phyloP scores from a whole-genome alignment of 1,140 invertebrate species.

The Nylanderia fulva region DNA sequence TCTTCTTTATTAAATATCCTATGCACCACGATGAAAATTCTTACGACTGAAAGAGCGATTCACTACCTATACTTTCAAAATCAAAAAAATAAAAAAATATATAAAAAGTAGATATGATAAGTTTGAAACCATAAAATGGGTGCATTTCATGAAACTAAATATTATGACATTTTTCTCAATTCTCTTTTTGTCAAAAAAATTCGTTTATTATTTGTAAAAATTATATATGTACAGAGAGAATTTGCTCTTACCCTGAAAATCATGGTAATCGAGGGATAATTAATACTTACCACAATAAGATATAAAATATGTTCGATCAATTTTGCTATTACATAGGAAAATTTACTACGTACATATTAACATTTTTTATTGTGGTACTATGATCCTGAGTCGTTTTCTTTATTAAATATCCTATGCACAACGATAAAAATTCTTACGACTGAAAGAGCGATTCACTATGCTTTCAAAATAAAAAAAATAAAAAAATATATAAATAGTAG shows the following conservation, averaged over 20 bases:
- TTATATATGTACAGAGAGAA: too few species aligned
- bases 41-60: not conserved
- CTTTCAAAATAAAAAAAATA: not conserved
- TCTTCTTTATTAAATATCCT: not conserved
- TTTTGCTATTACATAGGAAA: too few species aligned
- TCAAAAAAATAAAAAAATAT: not conserved
- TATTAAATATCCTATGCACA: not conserved
- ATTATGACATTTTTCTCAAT: slow-evolving; percentile 9
- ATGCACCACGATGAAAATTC: not conserved
- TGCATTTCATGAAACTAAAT: slow-evolving; percentile 1
- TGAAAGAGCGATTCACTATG: not conserved
- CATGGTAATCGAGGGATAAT: too few species aligned
- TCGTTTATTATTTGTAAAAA: not conserved
- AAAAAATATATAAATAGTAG: not conserved
- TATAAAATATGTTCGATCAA: too few species aligned
- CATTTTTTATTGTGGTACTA: too few species aligned
- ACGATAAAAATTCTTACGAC: not conserved
- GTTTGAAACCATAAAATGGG: not conserved
- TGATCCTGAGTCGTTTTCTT: not conserved
- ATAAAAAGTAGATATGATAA: not conserved
- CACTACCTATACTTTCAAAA: not conserved
- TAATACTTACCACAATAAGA: too few species aligned
- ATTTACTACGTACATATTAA: too few species aligned
- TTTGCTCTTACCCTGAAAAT: too few species aligned
- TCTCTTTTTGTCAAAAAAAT: not conserved